Evolutionary conservation across 2,797 vertebrate genomes (phyloP).

Genomic region (Miichthys miiuy): DNA sequence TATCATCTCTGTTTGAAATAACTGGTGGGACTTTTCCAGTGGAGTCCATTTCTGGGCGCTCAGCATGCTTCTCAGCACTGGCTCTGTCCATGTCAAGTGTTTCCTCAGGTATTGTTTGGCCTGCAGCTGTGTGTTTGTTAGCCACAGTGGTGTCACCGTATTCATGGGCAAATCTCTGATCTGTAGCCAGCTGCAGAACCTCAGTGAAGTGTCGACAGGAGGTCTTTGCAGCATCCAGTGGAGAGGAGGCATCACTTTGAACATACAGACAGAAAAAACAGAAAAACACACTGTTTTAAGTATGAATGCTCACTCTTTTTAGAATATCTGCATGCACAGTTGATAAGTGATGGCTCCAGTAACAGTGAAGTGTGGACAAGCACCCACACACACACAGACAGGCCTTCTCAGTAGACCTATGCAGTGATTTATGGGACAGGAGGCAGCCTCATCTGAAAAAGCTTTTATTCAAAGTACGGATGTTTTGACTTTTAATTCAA

Average conservation of each 20-base stretch:
- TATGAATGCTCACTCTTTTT: not conserved
- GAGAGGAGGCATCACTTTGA: constrained; percentile 71
- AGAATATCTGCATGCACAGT: not conserved
- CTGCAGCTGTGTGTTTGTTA: constrained; percentile 53
- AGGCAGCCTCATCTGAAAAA: not conserved
- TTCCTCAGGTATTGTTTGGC: constrained; percentile 7
- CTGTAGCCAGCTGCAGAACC: constrained; percentile 85
- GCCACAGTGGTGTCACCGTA: constrained; percentile 68
- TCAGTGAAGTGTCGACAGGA: constrained; percentile 82
- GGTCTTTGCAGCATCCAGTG: constrained; percentile 71
- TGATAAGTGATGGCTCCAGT: not conserved
- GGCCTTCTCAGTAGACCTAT: not conserved
- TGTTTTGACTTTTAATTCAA: not conserved
- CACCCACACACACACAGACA: not conserved
- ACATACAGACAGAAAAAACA: constrained; percentile 32
- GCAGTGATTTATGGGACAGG: not conserved
- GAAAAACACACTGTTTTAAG: not conserved
- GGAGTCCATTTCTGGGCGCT: constrained; percentile 50
- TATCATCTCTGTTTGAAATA: not conserved
- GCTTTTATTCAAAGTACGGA: no score
- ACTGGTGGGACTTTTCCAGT: constrained; percentile 27
- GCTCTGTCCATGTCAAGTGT: not conserved
- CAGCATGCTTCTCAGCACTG: constrained; percentile 21
- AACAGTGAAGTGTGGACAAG: not conserved
- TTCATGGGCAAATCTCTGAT: constrained; percentile 90